Evolutionary conservation across 2,888 invertebrate genomes (phyloP), one percentile per base, ranked within the genome.

Genomic region (Vesta saturnalis): DNA sequence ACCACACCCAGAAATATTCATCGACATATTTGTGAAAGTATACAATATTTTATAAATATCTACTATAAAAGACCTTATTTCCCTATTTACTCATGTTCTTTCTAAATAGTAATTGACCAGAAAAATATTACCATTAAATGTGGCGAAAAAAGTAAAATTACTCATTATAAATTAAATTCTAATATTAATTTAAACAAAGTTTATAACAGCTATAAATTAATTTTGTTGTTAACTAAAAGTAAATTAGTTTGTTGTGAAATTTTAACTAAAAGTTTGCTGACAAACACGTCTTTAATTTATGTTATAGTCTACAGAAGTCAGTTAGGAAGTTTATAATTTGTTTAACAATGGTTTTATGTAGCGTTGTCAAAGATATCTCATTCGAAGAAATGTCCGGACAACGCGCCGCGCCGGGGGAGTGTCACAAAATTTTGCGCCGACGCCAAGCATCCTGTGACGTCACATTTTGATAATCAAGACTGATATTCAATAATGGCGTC

Each of bases 401-500:
- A 56, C 54, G 30, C 18, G 39, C 39, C 58, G 58, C 39, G 12
- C 30, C 43, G 78, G 74, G 79, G 83, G 83, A 79, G 82, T 80
- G 81, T 78, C 80, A 79, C 70, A 71, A 66, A 64, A 39, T 39
- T 57, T 70, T 72, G 82, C 83, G 83, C 83, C 83, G 83, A 82
- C 83, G 81, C 83, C 75, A 63, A 76, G 72, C 82, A 78, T 77
- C 81, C 71, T 79, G 80, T 84, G 84, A 83, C 85, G 84, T 83
- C 84, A 84, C 83, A 67, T 71, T 77, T 39, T 79, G 80, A 82
- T 84, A 83, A 83, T 83, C 84, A 82, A 82, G 84, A 82, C 82
- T 83, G 83, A 83, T 84, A 78, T 83, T 84, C 83, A 83, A 85
- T 85, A 83, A 85, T 85, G 85, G 84, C 85, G 85, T 80, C 83